Evolutionary conservation across 1,140 invertebrate species (phyloP).

Genomic region (Grapholita molesta): DNA sequence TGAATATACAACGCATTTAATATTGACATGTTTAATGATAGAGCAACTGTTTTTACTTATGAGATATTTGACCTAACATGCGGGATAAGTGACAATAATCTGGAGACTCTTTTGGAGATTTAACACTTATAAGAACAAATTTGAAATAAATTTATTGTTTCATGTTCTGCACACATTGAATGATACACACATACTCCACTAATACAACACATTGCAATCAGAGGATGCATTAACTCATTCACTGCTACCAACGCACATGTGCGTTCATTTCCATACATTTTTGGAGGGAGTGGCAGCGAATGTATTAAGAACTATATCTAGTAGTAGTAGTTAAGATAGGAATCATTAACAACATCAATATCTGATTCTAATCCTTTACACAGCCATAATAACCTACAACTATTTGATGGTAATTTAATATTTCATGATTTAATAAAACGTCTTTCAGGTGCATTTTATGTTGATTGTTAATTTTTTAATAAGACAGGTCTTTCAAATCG

Average conservation of each 20-base stretch:
- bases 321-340: neutral
- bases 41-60: neutral
- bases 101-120: neutral
- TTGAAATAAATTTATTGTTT: neutral
- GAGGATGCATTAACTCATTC: neutral
- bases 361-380: slow-evolving; percentile 4
- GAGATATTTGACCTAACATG: neutral
- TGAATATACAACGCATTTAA: no score
- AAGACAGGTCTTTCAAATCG: no score
- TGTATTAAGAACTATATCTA: no score
- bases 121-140: neutral
- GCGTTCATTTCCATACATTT: no score
- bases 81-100: neutral
- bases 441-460: no score
- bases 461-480: no score
- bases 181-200: neutral
- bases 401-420: neutral
- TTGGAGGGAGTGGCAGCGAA: no score
- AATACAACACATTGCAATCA: neutral
- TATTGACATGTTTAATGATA: neutral
- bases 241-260: no score
- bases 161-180: neutral
- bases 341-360: slow-evolving; percentile 11
- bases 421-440: neutral
- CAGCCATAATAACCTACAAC: slow-evolving; percentile 16